These are phyloP conservation scores for Megathymus violae DNA, from an alignment of 1,140 invertebrate species.

Conservation along the genomic window DNA sequence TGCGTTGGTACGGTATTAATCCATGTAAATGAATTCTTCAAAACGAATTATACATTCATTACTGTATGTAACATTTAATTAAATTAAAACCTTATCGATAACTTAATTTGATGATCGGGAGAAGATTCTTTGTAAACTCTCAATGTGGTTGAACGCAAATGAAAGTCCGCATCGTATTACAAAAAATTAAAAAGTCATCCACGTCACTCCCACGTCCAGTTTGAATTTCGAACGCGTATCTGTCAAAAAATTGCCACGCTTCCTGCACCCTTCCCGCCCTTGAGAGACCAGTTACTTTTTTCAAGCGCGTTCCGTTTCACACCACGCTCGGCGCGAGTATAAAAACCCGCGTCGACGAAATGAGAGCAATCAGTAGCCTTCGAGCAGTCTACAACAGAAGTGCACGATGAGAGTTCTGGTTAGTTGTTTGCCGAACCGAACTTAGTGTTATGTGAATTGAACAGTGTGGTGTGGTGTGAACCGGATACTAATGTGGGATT, in stretches of 20 bases:
- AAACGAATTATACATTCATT: slow-evolving; percentile 15
- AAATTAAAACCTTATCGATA: neutral
- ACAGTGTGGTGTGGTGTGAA: slow-evolving; percentile 55
- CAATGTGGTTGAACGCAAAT: neutral
- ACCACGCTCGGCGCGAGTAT: slow-evolving; percentile 64
- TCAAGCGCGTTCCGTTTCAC: slow-evolving; percentile 70
- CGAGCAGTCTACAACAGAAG: slow-evolving; percentile 81
- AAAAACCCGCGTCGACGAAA: slow-evolving; percentile 68
- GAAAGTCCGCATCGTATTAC: neutral
- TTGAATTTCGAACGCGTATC: slow-evolving; percentile 23
- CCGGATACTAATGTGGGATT: slow-evolving; percentile 53
- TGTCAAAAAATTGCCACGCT: slow-evolving; percentile 35
- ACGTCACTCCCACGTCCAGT: slow-evolving; percentile 21
- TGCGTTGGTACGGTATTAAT: neutral
- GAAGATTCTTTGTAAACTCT: neutral
- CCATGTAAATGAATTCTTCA: slow-evolving; percentile 19
- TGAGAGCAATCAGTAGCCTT: slow-evolving; percentile 80
- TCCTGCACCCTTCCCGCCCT: slow-evolving; percentile 76
- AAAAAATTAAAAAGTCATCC: slow-evolving; percentile 15
- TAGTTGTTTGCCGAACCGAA: slow-evolving; percentile 48
- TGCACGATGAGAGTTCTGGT: slow-evolving; percentile 83
- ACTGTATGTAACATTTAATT: slow-evolving; percentile 4
- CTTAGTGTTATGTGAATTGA: slow-evolving; percentile 53
- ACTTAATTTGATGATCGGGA: slow-evolving; percentile 9
- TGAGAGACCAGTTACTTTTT: slow-evolving; percentile 80